Evolutionary conservation across 1,140 invertebrate species (phyloP).

Genomic region (Calosoma granatense): DNA sequence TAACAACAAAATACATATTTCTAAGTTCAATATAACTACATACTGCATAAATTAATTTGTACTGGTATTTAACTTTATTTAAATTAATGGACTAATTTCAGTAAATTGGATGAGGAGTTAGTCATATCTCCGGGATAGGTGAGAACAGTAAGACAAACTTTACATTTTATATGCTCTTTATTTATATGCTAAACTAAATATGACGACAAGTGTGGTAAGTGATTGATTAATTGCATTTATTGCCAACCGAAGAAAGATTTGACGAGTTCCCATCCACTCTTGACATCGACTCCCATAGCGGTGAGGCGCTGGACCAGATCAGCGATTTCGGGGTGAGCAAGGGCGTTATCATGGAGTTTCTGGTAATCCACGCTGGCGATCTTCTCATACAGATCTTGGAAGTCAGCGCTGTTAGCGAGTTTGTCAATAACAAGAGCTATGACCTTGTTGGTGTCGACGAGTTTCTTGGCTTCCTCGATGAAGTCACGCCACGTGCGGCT

Average conservation of each 20-base stretch:
- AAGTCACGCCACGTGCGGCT: not conserved
- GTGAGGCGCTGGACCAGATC: slow-evolving; percentile 13
- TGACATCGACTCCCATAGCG: slow-evolving; percentile 16
- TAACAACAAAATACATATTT: too few relatives aligned
- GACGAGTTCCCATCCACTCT: slow-evolving; percentile 13
- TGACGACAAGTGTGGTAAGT: too few relatives aligned
- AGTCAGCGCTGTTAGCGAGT: slow-evolving; percentile 17
- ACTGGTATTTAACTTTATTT: too few relatives aligned
- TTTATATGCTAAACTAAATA: too few relatives aligned
- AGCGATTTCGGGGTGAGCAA: slow-evolving; percentile 15
- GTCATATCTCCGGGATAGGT: too few relatives aligned
- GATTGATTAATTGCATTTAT: too few relatives aligned
- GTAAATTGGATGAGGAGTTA: too few relatives aligned
- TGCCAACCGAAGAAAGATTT: slow-evolving; percentile 19
- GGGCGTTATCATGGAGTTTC: slow-evolving; percentile 15
- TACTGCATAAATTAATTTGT: too few relatives aligned
- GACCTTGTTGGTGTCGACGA: slow-evolving; percentile 14
- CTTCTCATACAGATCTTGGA: slow-evolving; percentile 18
- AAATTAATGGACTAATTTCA: too few relatives aligned
- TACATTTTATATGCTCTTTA: too few relatives aligned
- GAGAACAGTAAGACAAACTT: too few relatives aligned
- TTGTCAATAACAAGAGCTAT: slow-evolving; percentile 16
- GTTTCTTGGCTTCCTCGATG: slow-evolving; percentile 15
- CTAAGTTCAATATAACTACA: too few relatives aligned
- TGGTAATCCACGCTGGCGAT: slow-evolving; percentile 16